These are phyloP conservation scores for Sarcophaga variegata DNA, from an alignment of 2,888 invertebrate species.

Conservation along the genomic window DNA sequence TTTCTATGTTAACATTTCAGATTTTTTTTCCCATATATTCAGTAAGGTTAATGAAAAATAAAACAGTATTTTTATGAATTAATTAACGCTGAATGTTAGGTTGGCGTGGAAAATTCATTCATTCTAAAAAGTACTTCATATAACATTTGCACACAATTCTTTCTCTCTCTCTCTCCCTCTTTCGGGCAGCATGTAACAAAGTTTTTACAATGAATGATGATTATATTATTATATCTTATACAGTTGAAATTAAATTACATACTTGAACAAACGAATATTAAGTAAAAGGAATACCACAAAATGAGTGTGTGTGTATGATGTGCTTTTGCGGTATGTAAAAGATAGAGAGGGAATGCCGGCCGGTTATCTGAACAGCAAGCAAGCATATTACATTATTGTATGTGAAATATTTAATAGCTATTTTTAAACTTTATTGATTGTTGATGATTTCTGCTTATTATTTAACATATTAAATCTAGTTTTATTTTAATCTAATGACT, in stretches of 20 bases:
- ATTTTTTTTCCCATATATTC: too few relatives aligned
- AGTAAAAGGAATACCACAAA: conserved; percentile 14
- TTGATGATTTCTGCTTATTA: background rate
- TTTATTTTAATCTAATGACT: background rate
- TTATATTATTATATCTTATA: too few relatives aligned
- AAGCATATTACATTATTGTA: background rate
- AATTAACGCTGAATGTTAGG: background rate
- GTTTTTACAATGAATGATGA: conserved; percentile 8
- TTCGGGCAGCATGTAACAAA: background rate
- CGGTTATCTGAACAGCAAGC: conserved; percentile 11
- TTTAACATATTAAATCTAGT: conserved; percentile 11
- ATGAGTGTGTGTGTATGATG: background rate
- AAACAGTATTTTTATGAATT: too few relatives aligned
- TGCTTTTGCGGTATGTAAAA: background rate
- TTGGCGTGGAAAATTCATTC: conserved; percentile 49
- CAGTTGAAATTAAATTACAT: background rate
- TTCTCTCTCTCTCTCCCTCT: too few relatives aligned
- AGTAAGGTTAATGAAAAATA: too few relatives aligned
- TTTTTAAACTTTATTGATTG: background rate
- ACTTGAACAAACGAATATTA: background rate
- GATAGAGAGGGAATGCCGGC: conserved; percentile 27
- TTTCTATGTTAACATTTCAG: too few relatives aligned
- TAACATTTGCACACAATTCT: background rate
- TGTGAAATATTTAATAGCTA: too few relatives aligned
- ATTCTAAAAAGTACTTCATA: conserved; percentile 17